Base-by-base conservation (phyloP, 2,888 invertebrate species). In the Parnassius orleans region DNA sequence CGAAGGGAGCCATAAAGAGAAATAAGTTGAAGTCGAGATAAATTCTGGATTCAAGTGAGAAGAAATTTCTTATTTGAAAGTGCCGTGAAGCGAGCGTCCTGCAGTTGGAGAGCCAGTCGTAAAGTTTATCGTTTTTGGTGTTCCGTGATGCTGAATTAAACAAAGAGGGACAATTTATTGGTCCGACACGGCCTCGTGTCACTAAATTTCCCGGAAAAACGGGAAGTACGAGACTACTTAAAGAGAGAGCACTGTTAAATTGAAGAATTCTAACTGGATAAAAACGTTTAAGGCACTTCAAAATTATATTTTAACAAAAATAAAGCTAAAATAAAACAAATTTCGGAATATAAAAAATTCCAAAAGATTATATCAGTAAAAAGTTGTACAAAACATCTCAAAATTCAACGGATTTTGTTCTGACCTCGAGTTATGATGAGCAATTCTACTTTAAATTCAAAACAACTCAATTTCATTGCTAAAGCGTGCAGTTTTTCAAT, bases 41-140 rank as follows among this genome's bases (percentile, higher is more conserved):
- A 69, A 71, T 74, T 71, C 69, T 72, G 72, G 79, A 75, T 77
- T 76, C 76, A 66, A 77, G 77, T 77, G 75, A 76, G 76, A 79
- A 77, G 82, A 81, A 83, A 83, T 83, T 81, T 84, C 78, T 80
- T 80, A 84, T 86, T 84, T 78, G 83, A 86, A 86, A 87, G 86
- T 78, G 79, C 74, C 73, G 73, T 75, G 81, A 80, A 78, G 80
- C 81, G 81, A 76, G 79, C 83, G 83, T 83, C 84, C 83, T 84
- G 84, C 80, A 80, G 79, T 85, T 83, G 81, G 80, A 80, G 78
- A 77, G 79, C 76, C 79, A 74, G 79, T 86, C 87, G 84, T 86
- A 86, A 87, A 87, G 71, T 85, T 87, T 86, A 87, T 84, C 80
- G 83, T 78, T 81, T 83, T 83, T 79, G 81, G 80, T 79, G 85